Evolutionary conservation across 2,888 invertebrate genomes (phyloP).

Genomic region (Synergus japonicus): DNA sequence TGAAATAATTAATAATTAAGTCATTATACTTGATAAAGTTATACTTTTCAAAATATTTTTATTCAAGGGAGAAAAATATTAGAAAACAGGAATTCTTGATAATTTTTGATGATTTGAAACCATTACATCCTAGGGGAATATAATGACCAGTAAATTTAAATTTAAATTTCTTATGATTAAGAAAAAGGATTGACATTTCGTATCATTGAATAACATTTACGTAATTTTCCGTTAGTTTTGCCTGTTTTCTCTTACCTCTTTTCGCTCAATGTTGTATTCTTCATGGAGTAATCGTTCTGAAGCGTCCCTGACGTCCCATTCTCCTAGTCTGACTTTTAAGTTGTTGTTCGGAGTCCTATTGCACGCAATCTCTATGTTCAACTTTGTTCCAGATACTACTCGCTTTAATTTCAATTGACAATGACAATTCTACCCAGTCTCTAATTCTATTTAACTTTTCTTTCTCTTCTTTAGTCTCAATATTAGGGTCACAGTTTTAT

Average conservation of each 20-base stretch:
- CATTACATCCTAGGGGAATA: neutral
- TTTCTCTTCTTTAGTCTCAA: neutral
- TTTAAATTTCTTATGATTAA: neutral
- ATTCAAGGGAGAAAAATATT: neutral
- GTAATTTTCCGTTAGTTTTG: conserved; percentile 29
- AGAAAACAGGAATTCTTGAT: neutral
- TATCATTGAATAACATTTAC: conserved; percentile 13
- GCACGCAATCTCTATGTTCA: conserved; percentile 53
- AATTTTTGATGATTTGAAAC: no score
- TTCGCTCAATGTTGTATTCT: conserved; percentile 91
- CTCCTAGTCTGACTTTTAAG: conserved; percentile 92
- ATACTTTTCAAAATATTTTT: no score
- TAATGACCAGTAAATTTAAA: neutral
- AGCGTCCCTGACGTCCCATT: conserved; percentile 94
- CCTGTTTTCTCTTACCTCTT: conserved; percentile 81
- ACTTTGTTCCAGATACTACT: conserved; percentile 46
- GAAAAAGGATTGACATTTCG: conserved; percentile 16
- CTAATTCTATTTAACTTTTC: neutral
- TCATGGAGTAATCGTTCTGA: conserved; percentile 91
- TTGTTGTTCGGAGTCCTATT: conserved; percentile 91
- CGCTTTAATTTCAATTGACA: conserved; percentile 9
- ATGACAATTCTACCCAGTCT: neutral
- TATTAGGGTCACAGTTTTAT: neutral
- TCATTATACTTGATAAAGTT: no score
- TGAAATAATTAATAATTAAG: no score